A percentile compares a stretch with the other conserved stretches of the same genome.
phyloP scores from a whole-genome alignment of 2,888 invertebrate species.

The Phorcus lineatus region DNA sequence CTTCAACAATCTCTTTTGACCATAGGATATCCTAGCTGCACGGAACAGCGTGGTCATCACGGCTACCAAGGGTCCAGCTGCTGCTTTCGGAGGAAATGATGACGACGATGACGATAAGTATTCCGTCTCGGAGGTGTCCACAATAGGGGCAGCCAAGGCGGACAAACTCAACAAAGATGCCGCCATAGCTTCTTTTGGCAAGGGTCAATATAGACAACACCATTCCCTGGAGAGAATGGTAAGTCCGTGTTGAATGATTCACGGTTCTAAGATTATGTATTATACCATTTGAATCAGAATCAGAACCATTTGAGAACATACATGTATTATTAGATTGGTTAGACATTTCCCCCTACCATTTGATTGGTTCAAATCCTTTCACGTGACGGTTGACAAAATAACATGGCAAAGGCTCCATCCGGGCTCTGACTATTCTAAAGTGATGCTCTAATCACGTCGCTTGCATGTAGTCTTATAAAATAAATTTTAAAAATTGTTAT shows the following conservation, averaged over 20 bases:
- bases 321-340: no score
- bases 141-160: slow-evolving; percentile 9
- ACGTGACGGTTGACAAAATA: no score
- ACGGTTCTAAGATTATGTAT: no score
- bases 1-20: not conserved
- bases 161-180: not conserved
- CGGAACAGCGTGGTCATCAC: slow-evolving; percentile 14
- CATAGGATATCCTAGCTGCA: not conserved
- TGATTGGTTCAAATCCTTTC: no score
- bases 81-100: slow-evolving; percentile 60
- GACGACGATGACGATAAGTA: slow-evolving; percentile 59
- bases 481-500: no score
- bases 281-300: no score
- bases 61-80: slow-evolving; percentile 40
- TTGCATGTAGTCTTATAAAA: no score
- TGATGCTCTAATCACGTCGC: no score
- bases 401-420: no score
- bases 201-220: not conserved
- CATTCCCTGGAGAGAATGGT: slow-evolving; percentile 2
- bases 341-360: no score
- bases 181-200: not conserved
- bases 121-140: slow-evolving; percentile 45
- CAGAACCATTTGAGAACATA: no score
- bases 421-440: no score
- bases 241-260: not conserved